Conservation (phyloP, 2,797 vertebrate species). For the Tamandua tetradactyla region DNA sequence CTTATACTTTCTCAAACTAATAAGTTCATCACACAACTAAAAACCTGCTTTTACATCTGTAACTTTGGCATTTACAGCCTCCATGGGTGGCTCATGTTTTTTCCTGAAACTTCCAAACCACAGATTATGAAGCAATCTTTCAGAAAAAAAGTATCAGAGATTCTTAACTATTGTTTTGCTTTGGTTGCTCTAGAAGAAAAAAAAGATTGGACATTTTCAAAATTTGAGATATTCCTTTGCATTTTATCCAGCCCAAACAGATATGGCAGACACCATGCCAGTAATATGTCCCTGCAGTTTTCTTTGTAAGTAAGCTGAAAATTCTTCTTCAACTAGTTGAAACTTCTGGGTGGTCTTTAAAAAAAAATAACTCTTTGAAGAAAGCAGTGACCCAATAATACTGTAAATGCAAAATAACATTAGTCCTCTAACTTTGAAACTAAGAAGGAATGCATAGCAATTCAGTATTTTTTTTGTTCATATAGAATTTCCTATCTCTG, state of each 20-base stretch:
- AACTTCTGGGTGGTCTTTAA: slow-evolving; percentile 75
- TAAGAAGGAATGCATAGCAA: slow-evolving; percentile 41
- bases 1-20: slow-evolving; percentile 46
- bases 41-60: slow-evolving; percentile 61
- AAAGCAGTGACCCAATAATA: slow-evolving; percentile 43
- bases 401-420: slow-evolving; percentile 53
- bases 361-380: slow-evolving; percentile 63
- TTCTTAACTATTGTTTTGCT: neutral
- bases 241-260: neutral
- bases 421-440: slow-evolving; percentile 33
- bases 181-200: neutral
- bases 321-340: slow-evolving; percentile 49
- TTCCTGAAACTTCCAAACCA: slow-evolving; percentile 32
- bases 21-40: slow-evolving; percentile 9
- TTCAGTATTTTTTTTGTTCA: neutral
- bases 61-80: slow-evolving; percentile 57
- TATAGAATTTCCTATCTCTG: slow-evolving; percentile 38
- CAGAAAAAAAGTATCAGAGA: slow-evolving; percentile 40
- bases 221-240: neutral
- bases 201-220: slow-evolving; percentile 23
- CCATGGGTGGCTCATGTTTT: slow-evolving; percentile 68
- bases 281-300: neutral
- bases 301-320: slow-evolving; percentile 43
- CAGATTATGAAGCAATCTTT: slow-evolving; percentile 27
- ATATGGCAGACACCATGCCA: neutral